Percentiles rank a stretch among this genome's conserved stretches.
phyloP scores from a whole-genome alignment of 92 coral and sea anemone genomes.

The Zoanthus sociatus region DNA sequence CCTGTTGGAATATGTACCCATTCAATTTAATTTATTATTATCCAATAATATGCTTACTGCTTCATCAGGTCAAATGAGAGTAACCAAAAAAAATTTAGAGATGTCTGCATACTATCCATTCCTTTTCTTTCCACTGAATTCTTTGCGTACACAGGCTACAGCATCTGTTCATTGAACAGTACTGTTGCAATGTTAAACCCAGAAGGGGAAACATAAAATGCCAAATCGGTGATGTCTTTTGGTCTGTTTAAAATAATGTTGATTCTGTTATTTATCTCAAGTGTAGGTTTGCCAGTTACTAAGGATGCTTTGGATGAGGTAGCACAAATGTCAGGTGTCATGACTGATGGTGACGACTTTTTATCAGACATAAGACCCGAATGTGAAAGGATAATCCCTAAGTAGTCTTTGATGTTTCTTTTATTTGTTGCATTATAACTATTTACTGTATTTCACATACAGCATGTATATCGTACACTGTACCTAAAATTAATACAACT shows the following conservation, averaged over 20 bases:
- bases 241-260: not conserved
- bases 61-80: not conserved
- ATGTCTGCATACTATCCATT: not conserved
- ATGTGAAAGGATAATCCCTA: slow-evolving; percentile 71
- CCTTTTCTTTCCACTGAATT: not conserved
- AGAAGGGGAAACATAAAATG: slow-evolving; percentile 7
- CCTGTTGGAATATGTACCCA: not conserved
- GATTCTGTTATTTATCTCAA: too few species aligned
- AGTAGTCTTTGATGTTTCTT: slow-evolving; percentile 12
- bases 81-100: not conserved
- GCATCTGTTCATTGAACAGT: slow-evolving; percentile 16
- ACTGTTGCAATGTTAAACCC: slow-evolving; percentile 9
- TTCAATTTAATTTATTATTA: not conserved
- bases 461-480: not conserved
- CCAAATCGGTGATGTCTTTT: slow-evolving; percentile 7
- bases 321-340: slow-evolving; percentile 59
- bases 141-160: slow-evolving; percentile 6
- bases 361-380: slow-evolving; percentile 58
- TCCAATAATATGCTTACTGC: slow-evolving; percentile 6
- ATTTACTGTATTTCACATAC: slow-evolving; percentile 9
- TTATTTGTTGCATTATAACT: not conserved
- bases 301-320: slow-evolving; percentile 67
- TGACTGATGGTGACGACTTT: slow-evolving; percentile 63
- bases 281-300: too few species aligned
- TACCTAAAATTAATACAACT: not conserved